These are phyloP conservation scores for Drosophila longiperda DNA, from an alignment of 2,888 invertebrate genomes.

Conservation along the genomic window DNA sequence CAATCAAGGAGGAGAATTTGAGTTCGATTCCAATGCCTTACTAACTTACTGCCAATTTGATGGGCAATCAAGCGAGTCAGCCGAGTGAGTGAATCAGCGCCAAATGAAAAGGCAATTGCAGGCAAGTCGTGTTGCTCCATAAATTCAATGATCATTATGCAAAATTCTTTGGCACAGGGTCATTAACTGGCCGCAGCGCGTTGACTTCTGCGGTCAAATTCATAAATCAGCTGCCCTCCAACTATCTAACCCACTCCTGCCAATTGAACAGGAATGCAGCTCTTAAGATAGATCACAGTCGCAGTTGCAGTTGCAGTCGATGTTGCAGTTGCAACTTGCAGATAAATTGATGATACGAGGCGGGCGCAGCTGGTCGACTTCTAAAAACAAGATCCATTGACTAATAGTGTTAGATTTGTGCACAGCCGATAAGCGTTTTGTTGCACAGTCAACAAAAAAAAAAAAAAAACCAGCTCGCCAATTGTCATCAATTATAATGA, in stretches of 20 bases:
- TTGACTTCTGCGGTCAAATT: constrained; percentile 73
- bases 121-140: constrained; percentile 16
- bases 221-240: constrained; percentile 70
- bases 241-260: constrained; percentile 16
- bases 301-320: constrained; percentile 25
- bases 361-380: constrained; percentile 55
- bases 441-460: constrained; percentile 47
- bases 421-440: constrained; percentile 74
- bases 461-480: constrained; percentile 53
- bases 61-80: constrained; percentile 41
- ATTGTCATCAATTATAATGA: constrained; percentile 80
- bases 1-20: constrained; percentile 38
- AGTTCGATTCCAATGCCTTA: constrained; percentile 48
- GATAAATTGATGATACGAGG: constrained; percentile 76
- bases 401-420: constrained; percentile 76
- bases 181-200: constrained; percentile 64
- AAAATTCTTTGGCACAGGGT: constrained; percentile 63
- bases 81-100: constrained; percentile 38
- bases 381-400: constrained; percentile 66
- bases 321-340: constrained; percentile 22
- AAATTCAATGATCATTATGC: constrained; percentile 51
- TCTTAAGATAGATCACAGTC: constrained; percentile 53
- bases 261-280: constrained; percentile 70
- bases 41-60: constrained; percentile 70
- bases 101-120: constrained; percentile 56